These are phyloP conservation scores for Sitta carolinensis DNA, from an alignment of 2,797 vertebrate species.

Conservation along the genomic window DNA sequence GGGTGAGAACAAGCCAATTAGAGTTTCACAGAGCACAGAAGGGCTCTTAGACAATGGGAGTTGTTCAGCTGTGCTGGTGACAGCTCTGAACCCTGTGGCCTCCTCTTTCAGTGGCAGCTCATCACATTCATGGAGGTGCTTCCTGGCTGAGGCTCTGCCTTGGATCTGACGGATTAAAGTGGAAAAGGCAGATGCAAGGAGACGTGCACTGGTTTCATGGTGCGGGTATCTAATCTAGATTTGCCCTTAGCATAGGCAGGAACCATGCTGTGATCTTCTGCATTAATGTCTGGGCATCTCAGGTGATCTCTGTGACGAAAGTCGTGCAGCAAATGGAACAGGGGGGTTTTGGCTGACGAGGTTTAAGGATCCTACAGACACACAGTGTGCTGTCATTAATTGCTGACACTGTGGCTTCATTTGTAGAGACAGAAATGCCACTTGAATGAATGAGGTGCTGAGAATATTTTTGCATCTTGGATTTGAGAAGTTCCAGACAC, in stretches of 20 bases:
- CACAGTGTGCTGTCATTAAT: background rate
- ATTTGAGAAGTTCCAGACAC: background rate
- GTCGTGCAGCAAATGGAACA: background rate
- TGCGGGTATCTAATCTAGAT: background rate
- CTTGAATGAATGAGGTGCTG: background rate
- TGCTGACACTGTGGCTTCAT: background rate
- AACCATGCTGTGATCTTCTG: background rate
- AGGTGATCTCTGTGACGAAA: background rate
- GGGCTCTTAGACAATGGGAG: background rate
- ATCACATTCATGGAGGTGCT: background rate
- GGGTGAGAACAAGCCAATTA: constrained; percentile 20
- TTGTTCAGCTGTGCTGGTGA: constrained; percentile 3
- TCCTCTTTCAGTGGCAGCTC: background rate
- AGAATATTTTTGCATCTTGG: background rate
- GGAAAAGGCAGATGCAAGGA: background rate
- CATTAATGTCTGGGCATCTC: background rate
- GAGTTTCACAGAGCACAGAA: background rate
- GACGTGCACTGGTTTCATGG: background rate
- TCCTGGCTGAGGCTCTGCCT: background rate
- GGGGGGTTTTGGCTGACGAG: background rate
- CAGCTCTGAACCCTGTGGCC: background rate
- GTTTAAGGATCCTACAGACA: background rate
- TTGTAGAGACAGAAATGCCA: background rate
- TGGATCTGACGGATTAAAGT: background rate
- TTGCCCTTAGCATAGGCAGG: background rate